Percentiles rank a stretch among this genome's conserved stretches.
phyloP scores from a whole-genome alignment of 1,140 invertebrate species.

The honey bee (Apis mellifera) region Amel_HAv3.1 CM009943.2:6965001-6965500 shows the following conservation, averaged over 20 bases:
- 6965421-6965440: conserved; percentile 27
- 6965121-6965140: conserved; percentile 41
- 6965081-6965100: conserved; percentile 1
- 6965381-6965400: not conserved
- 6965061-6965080: conserved; percentile 45
- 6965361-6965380: conserved; percentile 38
- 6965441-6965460: not conserved
- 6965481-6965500: conserved; percentile 6
- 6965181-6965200: conserved; percentile 57
- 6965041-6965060: conserved; percentile 10
- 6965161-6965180: conserved; percentile 49
- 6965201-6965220: conserved; percentile 56
- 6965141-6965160: conserved; percentile 55
- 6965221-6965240: conserved; percentile 58
- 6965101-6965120: conserved; percentile 35
- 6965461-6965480: no score
- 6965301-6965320: conserved; percentile 79
- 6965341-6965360: conserved; percentile 71
- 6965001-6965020: no score
- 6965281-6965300: conserved; percentile 73
- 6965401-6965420: not conserved
- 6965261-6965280: conserved; percentile 79
- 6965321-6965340: conserved; percentile 76
- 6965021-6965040: no score
- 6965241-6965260: conserved; percentile 70